These are phyloP conservation scores for Clarias gariepinus DNA, from an alignment of 2,113 vertebrate genomes.

Conservation along the genomic window DNA sequence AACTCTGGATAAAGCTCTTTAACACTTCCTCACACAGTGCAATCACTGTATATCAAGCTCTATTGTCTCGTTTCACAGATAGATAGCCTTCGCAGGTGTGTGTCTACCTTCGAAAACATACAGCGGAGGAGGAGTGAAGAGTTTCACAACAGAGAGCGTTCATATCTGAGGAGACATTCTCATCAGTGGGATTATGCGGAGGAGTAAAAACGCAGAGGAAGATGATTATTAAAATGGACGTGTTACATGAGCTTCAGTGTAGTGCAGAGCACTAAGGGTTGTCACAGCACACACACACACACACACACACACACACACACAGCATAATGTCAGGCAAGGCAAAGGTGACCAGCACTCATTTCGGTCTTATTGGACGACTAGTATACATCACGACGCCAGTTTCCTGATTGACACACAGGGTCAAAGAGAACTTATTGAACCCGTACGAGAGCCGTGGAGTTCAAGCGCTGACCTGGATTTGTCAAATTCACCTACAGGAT, in stretches of 20 bases:
- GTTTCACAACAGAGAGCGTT: too few relatives aligned
- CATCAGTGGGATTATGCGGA: neutral
- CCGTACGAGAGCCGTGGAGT: neutral
- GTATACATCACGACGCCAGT: neutral
- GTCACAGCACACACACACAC: neutral
- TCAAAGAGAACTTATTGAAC: constrained; percentile 39
- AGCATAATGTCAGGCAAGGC: neutral
- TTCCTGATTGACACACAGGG: constrained; percentile 21
- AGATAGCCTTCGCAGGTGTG: neutral
- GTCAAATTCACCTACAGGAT: neutral
- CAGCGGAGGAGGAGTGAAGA: neutral
- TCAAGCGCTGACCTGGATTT: constrained; percentile 14
- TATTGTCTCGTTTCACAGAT: neutral
- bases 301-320: neutral
- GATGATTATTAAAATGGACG: constrained; percentile 29
- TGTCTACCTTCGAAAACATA: neutral
- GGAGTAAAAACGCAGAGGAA: constrained; percentile 12
- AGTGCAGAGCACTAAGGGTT: neutral
- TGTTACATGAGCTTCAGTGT: constrained; percentile 18
- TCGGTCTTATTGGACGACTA: constrained; percentile 32
- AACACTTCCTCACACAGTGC: too few relatives aligned
- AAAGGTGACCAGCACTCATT: constrained; percentile 20
- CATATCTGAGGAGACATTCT: neutral
- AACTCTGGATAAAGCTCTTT: neutral
- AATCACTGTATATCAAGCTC: constrained; percentile 7